Evolutionary conservation across 1,140 invertebrate species (phyloP), one percentile per base, ranked within the genome.

Genomic region (Caenorhabditis latens): DNA sequence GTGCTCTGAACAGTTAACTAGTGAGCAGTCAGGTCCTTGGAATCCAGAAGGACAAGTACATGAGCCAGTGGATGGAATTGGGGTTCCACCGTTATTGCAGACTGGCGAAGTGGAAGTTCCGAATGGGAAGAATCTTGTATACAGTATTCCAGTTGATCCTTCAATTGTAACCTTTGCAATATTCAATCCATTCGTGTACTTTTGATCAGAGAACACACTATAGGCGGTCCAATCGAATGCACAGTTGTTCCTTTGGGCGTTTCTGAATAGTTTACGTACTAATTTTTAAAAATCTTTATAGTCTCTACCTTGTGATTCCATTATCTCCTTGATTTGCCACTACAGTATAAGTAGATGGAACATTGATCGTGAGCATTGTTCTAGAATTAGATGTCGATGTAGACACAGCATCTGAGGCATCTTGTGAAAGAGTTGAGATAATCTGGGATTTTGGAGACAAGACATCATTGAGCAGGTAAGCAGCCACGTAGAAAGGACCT

Each of bases 101-200:
- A 43, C 65, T 71, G 65, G 65, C 13, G 40, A 8, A 19, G 65
- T 43, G 19, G 42, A 32, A 0, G 65, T 71, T 71, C 65, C 65
- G 19, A 71, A 71, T 71, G 65, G 65, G 65, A 43, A 71, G 16
- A 71, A 71, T 19, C 65, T 43, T 14, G 65, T 71, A 16, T 43
- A 71, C 8, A 42, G 43, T 4, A n/a, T 71, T 67, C 40, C 42
- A 19, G 2, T 8, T n/a, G 57, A 4, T 43, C 24, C 21, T 19
- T 71, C 2, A 19, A 71, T 14, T 11, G 65, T 71, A 16, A 71
- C 8, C 16, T 71, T 46, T 40, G 65, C 65, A 24, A 71, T 71
- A 24, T 71, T 71, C n/a, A 24, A 4, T 4, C 65, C 65, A 19
- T 40, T 14, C 16, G 0, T 19, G 65, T 71, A 71, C 42, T 71